These are phyloP conservation scores for Drosophila parthenogenetica DNA, from an alignment of 2,888 invertebrate genomes.

Conservation along the genomic window DNA sequence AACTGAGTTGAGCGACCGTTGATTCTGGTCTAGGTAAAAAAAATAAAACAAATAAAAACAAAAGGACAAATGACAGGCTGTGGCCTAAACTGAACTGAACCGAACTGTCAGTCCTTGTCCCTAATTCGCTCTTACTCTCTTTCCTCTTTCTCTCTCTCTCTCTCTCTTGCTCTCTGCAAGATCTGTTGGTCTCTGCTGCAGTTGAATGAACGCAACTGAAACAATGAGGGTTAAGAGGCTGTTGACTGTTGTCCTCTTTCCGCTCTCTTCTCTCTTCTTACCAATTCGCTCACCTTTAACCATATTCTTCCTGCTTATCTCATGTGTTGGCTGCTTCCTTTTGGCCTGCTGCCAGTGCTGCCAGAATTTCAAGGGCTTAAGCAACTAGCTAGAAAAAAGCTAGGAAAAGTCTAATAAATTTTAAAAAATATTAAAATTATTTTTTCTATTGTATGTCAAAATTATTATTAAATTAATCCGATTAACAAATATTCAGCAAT, in stretches of 20 bases:
- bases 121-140: background rate
- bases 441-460: too few species aligned
- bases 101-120: background rate
- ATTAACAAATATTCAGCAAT: too few species aligned
- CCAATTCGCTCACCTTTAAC: background rate
- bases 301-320: background rate
- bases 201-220: constrained; percentile 34
- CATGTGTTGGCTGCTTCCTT: constrained; percentile 8
- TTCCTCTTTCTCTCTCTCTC: background rate
- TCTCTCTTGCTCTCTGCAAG: background rate
- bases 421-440: too few species aligned
- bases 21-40: constrained; percentile 63
- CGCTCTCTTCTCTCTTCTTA: background rate
- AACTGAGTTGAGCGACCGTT: constrained; percentile 68
- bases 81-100: constrained; percentile 9
- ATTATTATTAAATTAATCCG: too few species aligned
- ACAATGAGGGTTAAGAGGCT: constrained; percentile 37
- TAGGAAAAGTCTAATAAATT: too few species aligned
- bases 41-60: background rate
- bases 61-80: constrained; percentile 34
- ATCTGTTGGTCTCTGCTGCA: background rate
- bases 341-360: background rate
- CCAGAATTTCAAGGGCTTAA: too few species aligned
- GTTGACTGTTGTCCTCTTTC: constrained; percentile 5
- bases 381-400: too few species aligned